Conservation (phyloP, 2,888 invertebrate species). For the Stenodema calcarata region DNA sequence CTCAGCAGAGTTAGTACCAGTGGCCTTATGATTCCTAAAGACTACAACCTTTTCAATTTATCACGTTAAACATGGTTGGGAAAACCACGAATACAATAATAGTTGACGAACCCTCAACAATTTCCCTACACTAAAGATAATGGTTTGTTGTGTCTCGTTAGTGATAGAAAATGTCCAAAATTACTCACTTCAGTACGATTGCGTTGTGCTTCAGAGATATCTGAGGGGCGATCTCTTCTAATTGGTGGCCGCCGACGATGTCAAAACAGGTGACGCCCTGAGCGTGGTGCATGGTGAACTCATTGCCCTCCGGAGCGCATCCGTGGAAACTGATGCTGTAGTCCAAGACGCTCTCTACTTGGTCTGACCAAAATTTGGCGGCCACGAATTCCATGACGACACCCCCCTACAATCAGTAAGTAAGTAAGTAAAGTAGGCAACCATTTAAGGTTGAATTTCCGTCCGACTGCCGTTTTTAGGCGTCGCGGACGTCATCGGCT, state of each 20-base stretch:
- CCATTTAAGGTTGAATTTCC: too few species aligned
- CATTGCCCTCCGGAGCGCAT: conserved; percentile 71
- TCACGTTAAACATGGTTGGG: too few species aligned
- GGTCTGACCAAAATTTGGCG: conserved; percentile 94
- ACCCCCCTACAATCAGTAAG: conserved; percentile 67
- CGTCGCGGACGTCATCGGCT: too few species aligned
- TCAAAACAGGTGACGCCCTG: conserved; percentile 77
- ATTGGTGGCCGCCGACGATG: conserved; percentile 71
- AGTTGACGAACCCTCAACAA: too few species aligned
- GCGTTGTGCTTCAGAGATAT: conserved; percentile 78
- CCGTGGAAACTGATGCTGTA: conserved; percentile 85
- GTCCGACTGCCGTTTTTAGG: too few species aligned
- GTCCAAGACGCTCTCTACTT: conserved; percentile 76
- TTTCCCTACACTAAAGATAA: too few species aligned
- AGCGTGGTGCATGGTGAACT: conserved; percentile 75
- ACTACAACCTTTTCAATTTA: too few species aligned
- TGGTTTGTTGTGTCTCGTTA: too few species aligned
- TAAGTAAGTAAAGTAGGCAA: too few species aligned
- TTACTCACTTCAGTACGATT: conserved; percentile 70
- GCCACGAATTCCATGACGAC: conserved; percentile 85
- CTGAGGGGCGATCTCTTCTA: conserved; percentile 80
- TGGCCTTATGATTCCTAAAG: too few species aligned
- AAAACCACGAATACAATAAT: too few species aligned
- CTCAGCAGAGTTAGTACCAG: too few species aligned
- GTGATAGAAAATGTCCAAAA: background rate